A percentile compares a stretch with the other conserved stretches of the same genome.
These are phyloP conservation scores for Echeneis naucrates DNA, from an alignment of 2,797 vertebrate genomes.

Conservation along the genomic window DNA sequence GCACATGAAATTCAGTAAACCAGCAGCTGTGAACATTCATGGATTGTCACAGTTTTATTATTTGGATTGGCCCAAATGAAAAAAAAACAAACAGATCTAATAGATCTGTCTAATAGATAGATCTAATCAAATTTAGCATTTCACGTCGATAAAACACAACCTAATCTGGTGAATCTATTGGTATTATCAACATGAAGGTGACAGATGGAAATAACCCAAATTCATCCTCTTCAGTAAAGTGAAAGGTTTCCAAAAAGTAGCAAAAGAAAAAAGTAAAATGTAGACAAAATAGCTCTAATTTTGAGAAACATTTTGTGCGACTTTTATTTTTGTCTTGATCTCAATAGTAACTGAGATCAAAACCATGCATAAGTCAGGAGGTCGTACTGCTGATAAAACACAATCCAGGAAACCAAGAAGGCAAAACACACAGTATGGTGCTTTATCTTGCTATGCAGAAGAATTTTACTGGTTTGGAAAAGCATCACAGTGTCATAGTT, in stretches of 20 bases:
- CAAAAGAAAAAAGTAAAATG: background rate
- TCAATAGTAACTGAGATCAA: background rate
- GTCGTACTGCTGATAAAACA: background rate
- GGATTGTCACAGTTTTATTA: slow-evolving; percentile 31
- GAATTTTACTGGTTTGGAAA: no score
- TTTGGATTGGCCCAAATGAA: slow-evolving; percentile 3
- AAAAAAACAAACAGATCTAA: background rate
- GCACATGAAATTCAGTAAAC: slow-evolving; percentile 61
- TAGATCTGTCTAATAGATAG: no score
- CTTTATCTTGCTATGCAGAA: background rate
- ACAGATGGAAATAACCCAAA: background rate
- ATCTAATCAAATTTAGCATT: no score
- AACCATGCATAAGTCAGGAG: background rate
- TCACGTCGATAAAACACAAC: background rate
- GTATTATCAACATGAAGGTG: background rate
- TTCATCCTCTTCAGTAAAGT: background rate
- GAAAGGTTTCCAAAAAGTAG: background rate
- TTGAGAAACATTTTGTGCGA: background rate
- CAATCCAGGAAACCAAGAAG: no score
- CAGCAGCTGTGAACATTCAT: slow-evolving; percentile 39
- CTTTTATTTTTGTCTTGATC: background rate
- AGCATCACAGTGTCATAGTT: no score
- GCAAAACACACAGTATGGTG: background rate
- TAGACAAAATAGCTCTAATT: background rate
- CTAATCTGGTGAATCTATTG: background rate